Conservation (phyloP, 2,888 invertebrate species). For the Germaria angustata region DNA sequence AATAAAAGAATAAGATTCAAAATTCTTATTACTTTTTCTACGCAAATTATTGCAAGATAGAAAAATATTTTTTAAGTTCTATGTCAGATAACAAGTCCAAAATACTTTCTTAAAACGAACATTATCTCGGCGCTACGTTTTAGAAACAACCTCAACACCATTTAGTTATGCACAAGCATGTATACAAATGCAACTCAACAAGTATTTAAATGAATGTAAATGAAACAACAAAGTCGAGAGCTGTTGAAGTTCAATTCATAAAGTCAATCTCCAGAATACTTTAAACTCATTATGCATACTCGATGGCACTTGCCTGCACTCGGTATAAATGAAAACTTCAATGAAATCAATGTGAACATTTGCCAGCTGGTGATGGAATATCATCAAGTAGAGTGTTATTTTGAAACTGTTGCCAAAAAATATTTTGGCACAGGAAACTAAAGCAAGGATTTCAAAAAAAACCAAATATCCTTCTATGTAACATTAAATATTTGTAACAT, state of each 20-base stretch:
- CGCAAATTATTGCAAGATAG: no score
- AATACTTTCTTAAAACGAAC: no score
- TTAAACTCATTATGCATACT: slow-evolving; percentile 17
- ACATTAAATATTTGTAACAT: slow-evolving; percentile 38
- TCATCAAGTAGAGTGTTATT: slow-evolving; percentile 62
- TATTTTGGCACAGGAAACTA: neutral
- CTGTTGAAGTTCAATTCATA: slow-evolving; percentile 36
- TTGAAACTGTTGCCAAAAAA: slow-evolving; percentile 57
- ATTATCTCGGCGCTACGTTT: no score
- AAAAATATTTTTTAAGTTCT: no score
- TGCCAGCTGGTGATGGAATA: slow-evolving; percentile 17
- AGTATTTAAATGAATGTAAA: slow-evolving; percentile 53
- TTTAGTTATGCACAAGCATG: no score
- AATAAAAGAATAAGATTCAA: no score
- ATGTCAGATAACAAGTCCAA: no score
- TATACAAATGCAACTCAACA: slow-evolving; percentile 34
- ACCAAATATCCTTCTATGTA: neutral
- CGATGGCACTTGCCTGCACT: slow-evolving; percentile 1
- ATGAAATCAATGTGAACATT: slow-evolving; percentile 35
- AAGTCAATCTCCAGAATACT: slow-evolving; percentile 14
- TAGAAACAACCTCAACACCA: no score
- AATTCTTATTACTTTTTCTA: no score
- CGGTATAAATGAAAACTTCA: neutral
- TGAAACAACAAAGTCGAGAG: slow-evolving; percentile 9
- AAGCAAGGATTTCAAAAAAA: neutral